Evolutionary conservation across 2,113 vertebrate genomes (phyloP).

Genomic region (Merops nubicus): DNA sequence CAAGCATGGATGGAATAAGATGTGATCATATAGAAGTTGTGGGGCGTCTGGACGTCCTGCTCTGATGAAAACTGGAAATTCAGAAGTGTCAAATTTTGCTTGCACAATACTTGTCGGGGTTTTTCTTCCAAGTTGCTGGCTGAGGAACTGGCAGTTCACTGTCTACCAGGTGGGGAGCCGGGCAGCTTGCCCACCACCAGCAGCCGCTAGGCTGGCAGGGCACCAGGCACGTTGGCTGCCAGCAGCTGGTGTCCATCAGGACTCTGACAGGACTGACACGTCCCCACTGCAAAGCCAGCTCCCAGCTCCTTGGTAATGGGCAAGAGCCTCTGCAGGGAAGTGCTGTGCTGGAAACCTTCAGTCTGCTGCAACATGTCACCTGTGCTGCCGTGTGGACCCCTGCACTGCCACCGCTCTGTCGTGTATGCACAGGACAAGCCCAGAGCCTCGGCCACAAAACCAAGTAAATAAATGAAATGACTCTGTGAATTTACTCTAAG

Average conservation of each 20-base stretch:
- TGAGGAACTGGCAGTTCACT: neutral
- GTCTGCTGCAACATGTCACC: neutral
- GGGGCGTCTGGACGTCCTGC: neutral
- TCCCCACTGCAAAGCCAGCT: neutral
- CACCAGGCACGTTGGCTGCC: neutral
- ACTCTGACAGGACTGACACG: neutral
- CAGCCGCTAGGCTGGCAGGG: slow-evolving; percentile 17
- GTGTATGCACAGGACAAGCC: neutral
- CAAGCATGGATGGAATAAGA: accelerated
- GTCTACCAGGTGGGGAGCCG: neutral
- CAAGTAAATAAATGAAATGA: neutral
- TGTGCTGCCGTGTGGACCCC: too few species aligned
- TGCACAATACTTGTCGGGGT: neutral
- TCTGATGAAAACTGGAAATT: neutral
- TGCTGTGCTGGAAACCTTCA: neutral
- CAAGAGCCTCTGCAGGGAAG: neutral
- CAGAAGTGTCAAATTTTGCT: neutral
- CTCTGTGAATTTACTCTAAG: neutral
- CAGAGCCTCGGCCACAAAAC: neutral
- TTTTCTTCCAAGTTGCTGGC: neutral
- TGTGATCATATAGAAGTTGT: neutral
- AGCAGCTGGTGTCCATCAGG: neutral
- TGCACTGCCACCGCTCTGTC: neutral
- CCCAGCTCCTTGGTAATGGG: neutral
- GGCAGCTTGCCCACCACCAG: neutral